Evolutionary conservation across 2,113 vertebrate genomes (phyloP).

Genomic region (Narcine bancroftii): DNA sequence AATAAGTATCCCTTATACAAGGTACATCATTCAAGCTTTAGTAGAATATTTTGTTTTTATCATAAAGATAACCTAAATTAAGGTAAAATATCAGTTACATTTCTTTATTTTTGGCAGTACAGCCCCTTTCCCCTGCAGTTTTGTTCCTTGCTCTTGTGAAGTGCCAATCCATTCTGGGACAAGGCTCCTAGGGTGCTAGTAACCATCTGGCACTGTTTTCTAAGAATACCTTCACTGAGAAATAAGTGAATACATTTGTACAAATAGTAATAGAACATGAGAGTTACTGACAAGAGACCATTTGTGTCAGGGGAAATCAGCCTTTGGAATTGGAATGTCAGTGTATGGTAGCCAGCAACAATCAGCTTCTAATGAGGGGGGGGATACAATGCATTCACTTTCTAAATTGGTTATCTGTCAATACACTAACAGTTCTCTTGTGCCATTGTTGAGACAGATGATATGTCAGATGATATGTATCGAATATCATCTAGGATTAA

Average conservation of each 20-base stretch:
- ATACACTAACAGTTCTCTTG: not conserved
- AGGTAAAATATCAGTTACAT: not conserved
- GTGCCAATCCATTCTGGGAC: constrained; percentile 30
- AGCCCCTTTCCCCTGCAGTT: not conserved
- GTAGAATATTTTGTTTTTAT: not conserved
- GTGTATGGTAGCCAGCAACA: not conserved
- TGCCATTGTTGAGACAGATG: not conserved
- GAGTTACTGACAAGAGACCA: not conserved
- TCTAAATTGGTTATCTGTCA: not conserved
- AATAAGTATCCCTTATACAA: not conserved
- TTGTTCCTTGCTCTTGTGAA: constrained; percentile 7
- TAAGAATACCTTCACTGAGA: constrained; percentile 27
- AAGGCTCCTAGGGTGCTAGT: not conserved
- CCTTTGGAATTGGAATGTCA: not conserved
- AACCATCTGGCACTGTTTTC: constrained; percentile 21
- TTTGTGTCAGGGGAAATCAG: not conserved
- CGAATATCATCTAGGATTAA: too few species aligned
- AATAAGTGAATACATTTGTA: constrained; percentile 11
- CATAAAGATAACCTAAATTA: not conserved
- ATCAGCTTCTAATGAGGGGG: not conserved
- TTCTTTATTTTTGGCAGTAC: not conserved
- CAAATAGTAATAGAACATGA: constrained; percentile 26
- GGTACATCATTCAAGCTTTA: not conserved
- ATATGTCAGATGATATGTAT: not conserved
- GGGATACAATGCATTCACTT: not conserved